A percentile compares a stretch with the other conserved stretches of the same genome.
Conservation (phyloP, 2,113 vertebrate genomes). For the Pachyramphus minor region DNA sequence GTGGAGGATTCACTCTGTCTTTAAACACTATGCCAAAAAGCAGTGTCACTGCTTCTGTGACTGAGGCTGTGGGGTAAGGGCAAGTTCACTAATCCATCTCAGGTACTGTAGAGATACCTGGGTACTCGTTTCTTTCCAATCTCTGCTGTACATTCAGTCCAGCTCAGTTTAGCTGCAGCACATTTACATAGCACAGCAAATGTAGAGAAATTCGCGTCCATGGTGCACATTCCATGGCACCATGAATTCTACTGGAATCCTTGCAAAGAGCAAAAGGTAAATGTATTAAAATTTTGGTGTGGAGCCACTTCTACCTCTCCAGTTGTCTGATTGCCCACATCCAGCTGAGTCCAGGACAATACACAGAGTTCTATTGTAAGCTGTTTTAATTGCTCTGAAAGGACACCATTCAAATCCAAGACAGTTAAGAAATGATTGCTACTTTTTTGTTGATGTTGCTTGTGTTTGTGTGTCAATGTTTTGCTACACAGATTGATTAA, state of each 20-base stretch:
- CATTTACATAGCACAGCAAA: not conserved
- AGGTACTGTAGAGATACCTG: not conserved
- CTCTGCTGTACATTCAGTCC: not conserved
- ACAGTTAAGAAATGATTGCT: not conserved
- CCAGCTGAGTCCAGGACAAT: not conserved
- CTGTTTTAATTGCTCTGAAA: not conserved
- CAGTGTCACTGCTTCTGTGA: not conserved
- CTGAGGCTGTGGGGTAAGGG: not conserved
- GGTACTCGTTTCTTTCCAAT: not conserved
- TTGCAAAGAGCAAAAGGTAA: not conserved
- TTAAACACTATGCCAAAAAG: not conserved
- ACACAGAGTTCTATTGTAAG: not conserved
- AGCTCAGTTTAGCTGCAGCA: not conserved
- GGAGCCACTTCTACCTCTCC: not conserved
- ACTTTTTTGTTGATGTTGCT: not conserved
- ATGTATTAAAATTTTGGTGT: not conserved
- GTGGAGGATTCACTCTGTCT: not conserved
- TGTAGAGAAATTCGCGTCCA: not conserved
- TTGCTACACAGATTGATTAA: not conserved
- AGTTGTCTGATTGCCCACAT: not conserved
- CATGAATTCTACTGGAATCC: not conserved
- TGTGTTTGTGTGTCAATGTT: not conserved
- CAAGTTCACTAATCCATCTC: not conserved
- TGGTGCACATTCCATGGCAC: not conserved
- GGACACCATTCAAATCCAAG: not conserved